A percentile compares a stretch with the other conserved stretches of the same genome.
phyloP scores from a whole-genome alignment of 2,888 invertebrate genomes.

The Argyresthia goedartella region DNA sequence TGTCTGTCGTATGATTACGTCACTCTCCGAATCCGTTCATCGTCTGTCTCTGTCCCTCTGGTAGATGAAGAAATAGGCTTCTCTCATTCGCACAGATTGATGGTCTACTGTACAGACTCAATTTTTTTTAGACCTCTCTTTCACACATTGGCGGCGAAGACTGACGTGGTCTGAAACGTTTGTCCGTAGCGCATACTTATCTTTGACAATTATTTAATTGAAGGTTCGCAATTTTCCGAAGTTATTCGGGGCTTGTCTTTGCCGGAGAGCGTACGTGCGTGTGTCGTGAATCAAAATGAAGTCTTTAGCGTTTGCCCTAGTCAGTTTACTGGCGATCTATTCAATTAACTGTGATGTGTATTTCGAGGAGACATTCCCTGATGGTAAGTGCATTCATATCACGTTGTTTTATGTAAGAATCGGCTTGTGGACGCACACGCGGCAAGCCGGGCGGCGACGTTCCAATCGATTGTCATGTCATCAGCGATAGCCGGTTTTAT shows the following conservation, averaged over 20 bases:
- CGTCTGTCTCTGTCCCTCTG: conserved; percentile 34
- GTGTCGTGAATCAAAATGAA: conserved; percentile 66
- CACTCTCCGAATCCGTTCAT: conserved; percentile 25
- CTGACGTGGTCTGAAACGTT: conserved; percentile 26
- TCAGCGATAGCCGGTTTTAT: conserved; percentile 37
- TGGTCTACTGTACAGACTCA: conserved; percentile 21
- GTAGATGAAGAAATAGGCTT: conserved; percentile 17
- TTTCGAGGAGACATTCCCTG: conserved; percentile 84
- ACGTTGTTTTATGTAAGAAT: conserved; percentile 9
- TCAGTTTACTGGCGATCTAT: conserved; percentile 71
- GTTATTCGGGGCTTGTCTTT: conserved; percentile 66
- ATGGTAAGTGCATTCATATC: conserved; percentile 74
- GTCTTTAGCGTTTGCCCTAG: conserved; percentile 63
- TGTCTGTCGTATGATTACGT: conserved; percentile 69
- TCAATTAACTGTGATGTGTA: conserved; percentile 77
- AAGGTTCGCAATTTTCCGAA: conserved; percentile 47
- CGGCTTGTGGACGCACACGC: conserved; percentile 14
- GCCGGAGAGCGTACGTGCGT: conserved; percentile 26
- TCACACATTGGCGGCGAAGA: conserved; percentile 16
- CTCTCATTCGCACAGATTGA: conserved; percentile 40
- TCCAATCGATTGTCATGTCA: conserved; percentile 39
- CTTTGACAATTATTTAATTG: conserved; percentile 49
- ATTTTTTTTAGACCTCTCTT: conserved; percentile 32
- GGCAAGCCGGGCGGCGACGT: conserved; percentile 34
- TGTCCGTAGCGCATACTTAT: conserved; percentile 25